Conservation (phyloP, 1,140 invertebrate species). For the Leguminivora glycinivorella region DNA sequence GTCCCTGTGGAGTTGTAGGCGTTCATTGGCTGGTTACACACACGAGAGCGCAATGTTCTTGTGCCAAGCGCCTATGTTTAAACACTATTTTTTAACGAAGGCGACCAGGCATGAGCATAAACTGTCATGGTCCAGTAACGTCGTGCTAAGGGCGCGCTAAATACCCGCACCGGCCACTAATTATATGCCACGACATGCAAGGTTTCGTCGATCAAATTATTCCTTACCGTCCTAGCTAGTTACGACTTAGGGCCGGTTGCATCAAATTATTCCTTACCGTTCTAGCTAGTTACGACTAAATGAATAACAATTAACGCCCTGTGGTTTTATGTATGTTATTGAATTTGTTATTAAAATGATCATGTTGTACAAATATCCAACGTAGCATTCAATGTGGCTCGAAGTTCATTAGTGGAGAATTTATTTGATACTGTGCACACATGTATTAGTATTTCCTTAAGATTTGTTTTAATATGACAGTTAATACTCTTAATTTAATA, state of each 20-base stretch:
- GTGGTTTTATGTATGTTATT: background rate
- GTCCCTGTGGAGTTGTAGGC: background rate
- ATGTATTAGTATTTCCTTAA: too few relatives aligned
- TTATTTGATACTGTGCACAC: too few relatives aligned
- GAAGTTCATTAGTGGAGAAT: too few relatives aligned
- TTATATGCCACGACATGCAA: constrained; percentile 1
- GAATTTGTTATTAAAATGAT: background rate
- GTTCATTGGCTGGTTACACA: constrained; percentile 14
- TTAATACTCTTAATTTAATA: too few relatives aligned
- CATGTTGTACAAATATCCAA: too few relatives aligned
- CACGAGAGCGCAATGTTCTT: constrained; percentile 21
- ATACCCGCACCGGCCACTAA: constrained; percentile 7
- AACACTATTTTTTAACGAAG: background rate
- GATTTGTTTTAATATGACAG: too few relatives aligned
- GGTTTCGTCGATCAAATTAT: constrained; percentile 10
- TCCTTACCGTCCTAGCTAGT: background rate
- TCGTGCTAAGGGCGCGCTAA: constrained; percentile 10
- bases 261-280: background rate
- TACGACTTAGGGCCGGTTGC: too few relatives aligned
- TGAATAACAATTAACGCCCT: constrained; percentile 3
- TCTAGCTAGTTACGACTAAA: background rate
- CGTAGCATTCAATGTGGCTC: too few relatives aligned
- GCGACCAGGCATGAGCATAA: background rate
- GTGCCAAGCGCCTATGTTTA: background rate
- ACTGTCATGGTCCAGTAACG: background rate